Percentiles rank a stretch among this genome's conserved stretches.
phyloP scores from a whole-genome alignment of 2,797 vertebrate species.

The Acanthurus leucopareius region DNA sequence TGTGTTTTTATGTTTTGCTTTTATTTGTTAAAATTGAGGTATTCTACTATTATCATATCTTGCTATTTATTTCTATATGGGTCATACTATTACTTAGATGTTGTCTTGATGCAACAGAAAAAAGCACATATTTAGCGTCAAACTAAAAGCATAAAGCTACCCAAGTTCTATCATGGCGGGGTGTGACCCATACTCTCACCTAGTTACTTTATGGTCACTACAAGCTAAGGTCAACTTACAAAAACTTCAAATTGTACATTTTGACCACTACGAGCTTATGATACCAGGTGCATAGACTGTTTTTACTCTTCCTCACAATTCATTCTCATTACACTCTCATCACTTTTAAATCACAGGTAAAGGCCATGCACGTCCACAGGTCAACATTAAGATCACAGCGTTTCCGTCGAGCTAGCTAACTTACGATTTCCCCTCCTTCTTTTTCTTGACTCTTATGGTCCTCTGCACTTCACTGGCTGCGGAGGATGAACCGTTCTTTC shows the following conservation, averaged over 20 bases:
- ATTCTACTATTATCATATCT: not conserved
- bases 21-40: too few relatives aligned
- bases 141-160: not conserved
- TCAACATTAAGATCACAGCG: not conserved
- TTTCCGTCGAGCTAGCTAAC: slow-evolving; percentile 13
- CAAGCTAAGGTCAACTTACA: not conserved
- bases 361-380: not conserved
- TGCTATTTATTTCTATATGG: not conserved
- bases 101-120: not conserved
- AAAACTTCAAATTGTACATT: not conserved
- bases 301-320: not conserved
- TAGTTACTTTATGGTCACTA: too few relatives aligned
- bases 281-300: not conserved
- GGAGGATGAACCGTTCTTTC: not conserved
- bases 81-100: not conserved
- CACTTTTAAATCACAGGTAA: not conserved
- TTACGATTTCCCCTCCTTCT: slow-evolving; percentile 37
- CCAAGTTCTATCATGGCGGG: too few relatives aligned
- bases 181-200: not conserved
- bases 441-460: not conserved
- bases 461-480: not conserved
- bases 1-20: not conserved
- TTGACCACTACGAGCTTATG: not conserved
- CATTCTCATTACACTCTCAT: not conserved
- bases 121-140: too few relatives aligned